These are phyloP conservation scores for Dryococelus australis DNA, from an alignment of 2,888 invertebrate genomes.

Conservation along the genomic window DNA sequence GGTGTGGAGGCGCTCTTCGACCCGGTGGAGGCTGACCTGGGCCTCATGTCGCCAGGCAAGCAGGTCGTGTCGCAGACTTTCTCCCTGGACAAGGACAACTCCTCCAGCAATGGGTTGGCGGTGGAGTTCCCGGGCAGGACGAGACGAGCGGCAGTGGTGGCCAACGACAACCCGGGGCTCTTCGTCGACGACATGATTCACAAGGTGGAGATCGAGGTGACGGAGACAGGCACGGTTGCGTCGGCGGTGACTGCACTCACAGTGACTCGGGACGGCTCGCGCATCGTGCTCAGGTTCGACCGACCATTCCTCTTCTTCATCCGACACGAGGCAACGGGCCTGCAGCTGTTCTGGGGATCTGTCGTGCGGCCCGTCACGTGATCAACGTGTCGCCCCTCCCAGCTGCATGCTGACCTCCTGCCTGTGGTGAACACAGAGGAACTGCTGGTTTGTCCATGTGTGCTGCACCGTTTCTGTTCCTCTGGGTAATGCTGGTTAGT, in stretches of 20 bases:
- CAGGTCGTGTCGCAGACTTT: neutral
- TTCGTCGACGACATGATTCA: slow-evolving; percentile 70
- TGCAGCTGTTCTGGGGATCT: slow-evolving; percentile 75
- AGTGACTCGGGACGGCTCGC: slow-evolving; percentile 65
- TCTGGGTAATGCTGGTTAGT: neutral
- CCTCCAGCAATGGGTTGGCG: neutral
- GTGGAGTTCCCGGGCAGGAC: neutral
- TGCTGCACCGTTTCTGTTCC: neutral
- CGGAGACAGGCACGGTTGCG: slow-evolving; percentile 75
- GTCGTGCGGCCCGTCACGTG: slow-evolving; percentile 63
- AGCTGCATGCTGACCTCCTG: neutral
- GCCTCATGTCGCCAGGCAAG: slow-evolving; percentile 64
- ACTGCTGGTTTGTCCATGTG: neutral
- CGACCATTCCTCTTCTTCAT: slow-evolving; percentile 80
- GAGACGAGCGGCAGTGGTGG: neutral
- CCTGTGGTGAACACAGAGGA: neutral
- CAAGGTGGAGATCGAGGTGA: slow-evolving; percentile 60
- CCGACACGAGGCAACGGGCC: slow-evolving; percentile 69
- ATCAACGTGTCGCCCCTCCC: neutral
- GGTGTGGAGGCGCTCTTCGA: slow-evolving; percentile 72
- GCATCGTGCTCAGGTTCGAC: slow-evolving; percentile 64
- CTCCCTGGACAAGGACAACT: slow-evolving; percentile 62
- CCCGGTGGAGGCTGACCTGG: slow-evolving; percentile 69
- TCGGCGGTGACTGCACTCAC: slow-evolving; percentile 70
- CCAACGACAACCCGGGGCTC: slow-evolving; percentile 66